phyloP scores from a whole-genome alignment of 2,888 invertebrate genomes.

The Eurytoma californica region DNA sequence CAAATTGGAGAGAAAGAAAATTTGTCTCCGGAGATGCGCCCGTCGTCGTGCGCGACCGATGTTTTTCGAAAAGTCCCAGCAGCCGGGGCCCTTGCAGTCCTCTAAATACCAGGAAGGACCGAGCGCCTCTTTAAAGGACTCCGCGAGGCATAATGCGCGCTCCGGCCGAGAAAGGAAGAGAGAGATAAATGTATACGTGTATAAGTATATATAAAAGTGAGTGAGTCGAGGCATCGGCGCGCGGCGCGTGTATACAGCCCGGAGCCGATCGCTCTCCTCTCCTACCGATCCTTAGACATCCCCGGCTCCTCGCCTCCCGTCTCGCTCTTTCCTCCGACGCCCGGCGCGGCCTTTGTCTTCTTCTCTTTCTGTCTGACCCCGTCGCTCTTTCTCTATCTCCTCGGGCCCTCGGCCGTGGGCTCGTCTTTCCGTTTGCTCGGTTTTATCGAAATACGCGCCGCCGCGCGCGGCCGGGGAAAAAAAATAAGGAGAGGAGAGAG shows the following conservation, averaged over 20 bases:
- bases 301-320: background rate
- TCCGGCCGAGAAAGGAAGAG: slow-evolving; percentile 17
- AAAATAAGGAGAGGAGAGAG: background rate
- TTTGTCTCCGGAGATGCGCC: slow-evolving; percentile 25
- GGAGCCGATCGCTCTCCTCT: slow-evolving; percentile 41
- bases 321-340: slow-evolving; percentile 25
- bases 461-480: slow-evolving; percentile 42
- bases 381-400: slow-evolving; percentile 24
- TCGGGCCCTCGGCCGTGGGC: slow-evolving; percentile 32
- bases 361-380: slow-evolving; percentile 33
- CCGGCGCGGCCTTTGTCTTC: slow-evolving; percentile 20
- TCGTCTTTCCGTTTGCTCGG: slow-evolving; percentile 55
- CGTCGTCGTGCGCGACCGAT: slow-evolving; percentile 37
- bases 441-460: slow-evolving; percentile 54
- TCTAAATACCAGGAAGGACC: slow-evolving; percentile 57
- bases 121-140: slow-evolving; percentile 56
- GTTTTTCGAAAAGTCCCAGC: slow-evolving; percentile 56
- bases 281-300: slow-evolving; percentile 50
- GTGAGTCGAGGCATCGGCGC: background rate
- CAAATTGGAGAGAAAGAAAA: slow-evolving; percentile 45
- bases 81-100: slow-evolving; percentile 26
- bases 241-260: background rate
- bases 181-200: slow-evolving; percentile 5
- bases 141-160: slow-evolving; percentile 40
- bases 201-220: no score